phyloP scores from a whole-genome alignment of 2,888 invertebrate species.

The Atethmia centrago region DNA sequence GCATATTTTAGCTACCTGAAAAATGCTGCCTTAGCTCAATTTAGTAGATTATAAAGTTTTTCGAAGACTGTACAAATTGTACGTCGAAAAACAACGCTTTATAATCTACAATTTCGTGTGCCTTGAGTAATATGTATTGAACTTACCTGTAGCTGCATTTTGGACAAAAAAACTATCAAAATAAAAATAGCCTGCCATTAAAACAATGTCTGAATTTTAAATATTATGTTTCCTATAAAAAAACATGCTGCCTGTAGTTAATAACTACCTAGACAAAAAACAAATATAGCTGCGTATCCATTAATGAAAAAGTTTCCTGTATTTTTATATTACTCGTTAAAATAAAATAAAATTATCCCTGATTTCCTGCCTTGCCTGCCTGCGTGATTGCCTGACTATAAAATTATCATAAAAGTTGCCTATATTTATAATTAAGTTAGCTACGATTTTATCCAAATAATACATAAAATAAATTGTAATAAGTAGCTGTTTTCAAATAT shows the following conservation, averaged over 20 bases:
- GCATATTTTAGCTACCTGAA: conserved; percentile 5
- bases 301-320: conserved; percentile 12
- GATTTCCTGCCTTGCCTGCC: too few relatives aligned
- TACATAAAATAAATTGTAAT: not conserved
- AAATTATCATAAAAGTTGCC: conserved; percentile 27
- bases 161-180: conserved; percentile 9
- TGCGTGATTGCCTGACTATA: conserved; percentile 21
- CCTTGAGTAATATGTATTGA: not conserved
- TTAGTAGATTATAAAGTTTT: conserved; percentile 1
- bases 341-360: too few relatives aligned
- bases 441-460: not conserved
- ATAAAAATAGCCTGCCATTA: conserved; percentile 20
- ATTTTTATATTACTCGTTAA: not conserved
- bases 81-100: conserved; percentile 35
- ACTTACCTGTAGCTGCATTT: conserved; percentile 31
- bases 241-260: conserved; percentile 19
- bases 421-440: not conserved
- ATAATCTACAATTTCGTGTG: not conserved
- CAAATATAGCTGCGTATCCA: not conserved
- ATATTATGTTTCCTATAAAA: not conserved
- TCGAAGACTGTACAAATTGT: not conserved
- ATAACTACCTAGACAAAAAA: not conserved
- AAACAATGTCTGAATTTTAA: not conserved
- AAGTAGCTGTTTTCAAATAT: not conserved
- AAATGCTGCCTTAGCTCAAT: conserved; percentile 1